Evolutionary conservation across 2,797 vertebrate species (phyloP), one percentile per base, ranked within the genome.

Genomic region (Phoeniculus purpureus): DNA sequence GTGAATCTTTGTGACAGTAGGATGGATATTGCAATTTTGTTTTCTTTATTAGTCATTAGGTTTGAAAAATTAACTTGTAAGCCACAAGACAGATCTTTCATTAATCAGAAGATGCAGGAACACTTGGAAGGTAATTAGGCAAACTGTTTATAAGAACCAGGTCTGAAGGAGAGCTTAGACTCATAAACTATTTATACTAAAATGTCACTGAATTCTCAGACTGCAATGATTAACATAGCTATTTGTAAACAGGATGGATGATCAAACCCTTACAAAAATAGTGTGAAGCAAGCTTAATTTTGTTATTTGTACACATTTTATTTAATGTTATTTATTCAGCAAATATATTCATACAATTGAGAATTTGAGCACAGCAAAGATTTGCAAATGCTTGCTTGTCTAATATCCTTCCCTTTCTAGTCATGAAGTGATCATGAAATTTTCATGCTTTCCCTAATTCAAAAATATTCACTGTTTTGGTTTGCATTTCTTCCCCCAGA

Each of bases 171-270:
- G 94, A 79, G 31, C 62, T 91, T 47, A 81, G 62, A 71, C 48
- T 74, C 67, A 65, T 96, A 96, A 93, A 90, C 74, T 85, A 87
- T 79, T 94, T 96, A 93, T 79, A 75, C 40, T 80, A 81, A 77
- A 54, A 92, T 58, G 78, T 82, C 90, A 75, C 65, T 72, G 75
- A 90, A 94, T 94, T 93, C 81, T 92, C 85, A 94, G 67, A 92
- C 43, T 73, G 52, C 85, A 94, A 68, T 85, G 66, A 94, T 81
- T 91, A 95, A 93, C 79, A 67, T 43, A 66, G 61, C 43, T 87
- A 92, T 94, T 83, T 95, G 64, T 85, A 96, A 94, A 95, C 92
- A 95, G 94, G 91, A 94, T 84, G 68, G 81, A 81, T 71, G 89
- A 93, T 92, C 75, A 88, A 95, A 77, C 66, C 31, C 32, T 72